Percentiles rank a stretch among this genome's conserved stretches.
These are phyloP conservation scores for Sitophilus oryzae DNA, from an alignment of 1,140 invertebrate species.

Conservation along the genomic window DNA sequence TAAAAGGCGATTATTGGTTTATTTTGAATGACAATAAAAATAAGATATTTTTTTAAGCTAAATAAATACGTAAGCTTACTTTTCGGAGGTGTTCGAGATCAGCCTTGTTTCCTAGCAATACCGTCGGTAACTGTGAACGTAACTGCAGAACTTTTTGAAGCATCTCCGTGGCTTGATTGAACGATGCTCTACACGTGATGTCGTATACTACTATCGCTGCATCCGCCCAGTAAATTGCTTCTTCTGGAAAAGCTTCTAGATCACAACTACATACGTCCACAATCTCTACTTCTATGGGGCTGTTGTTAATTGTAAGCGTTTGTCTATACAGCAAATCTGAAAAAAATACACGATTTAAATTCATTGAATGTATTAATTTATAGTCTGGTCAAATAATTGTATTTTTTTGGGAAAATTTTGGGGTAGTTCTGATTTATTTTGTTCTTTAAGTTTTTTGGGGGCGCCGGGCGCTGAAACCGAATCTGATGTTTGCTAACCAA, in stretches of 20 bases:
- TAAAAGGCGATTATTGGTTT: too few species aligned
- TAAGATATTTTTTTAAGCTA: too few species aligned
- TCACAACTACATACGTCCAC: slow-evolving; percentile 62
- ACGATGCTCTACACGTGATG: slow-evolving; percentile 65
- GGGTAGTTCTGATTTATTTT: too few species aligned
- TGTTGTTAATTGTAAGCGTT: slow-evolving; percentile 63
- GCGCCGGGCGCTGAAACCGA: too few species aligned
- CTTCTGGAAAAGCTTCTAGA: slow-evolving; percentile 47
- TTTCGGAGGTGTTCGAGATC: slow-evolving; percentile 70
- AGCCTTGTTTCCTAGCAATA: slow-evolving; percentile 67
- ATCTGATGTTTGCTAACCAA: too few species aligned
- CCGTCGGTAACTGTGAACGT: slow-evolving; percentile 52
- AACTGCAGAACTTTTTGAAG: slow-evolving; percentile 54
- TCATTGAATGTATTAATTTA: too few species aligned
- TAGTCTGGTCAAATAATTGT: too few species aligned
- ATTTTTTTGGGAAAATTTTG: too few species aligned
- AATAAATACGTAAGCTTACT: too few species aligned
- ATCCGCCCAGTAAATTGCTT: slow-evolving; percentile 67
- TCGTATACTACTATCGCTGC: slow-evolving; percentile 74
- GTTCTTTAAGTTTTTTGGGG: too few species aligned
- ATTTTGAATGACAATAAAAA: too few species aligned
- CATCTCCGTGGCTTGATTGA: slow-evolving; percentile 60
- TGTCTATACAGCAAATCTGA: slow-evolving; percentile 72
- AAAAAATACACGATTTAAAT: slow-evolving; percentile 46
- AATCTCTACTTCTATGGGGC: slow-evolving; percentile 66